Conservation (phyloP, 2,888 invertebrate genomes). For the Plusia festucae region DNA sequence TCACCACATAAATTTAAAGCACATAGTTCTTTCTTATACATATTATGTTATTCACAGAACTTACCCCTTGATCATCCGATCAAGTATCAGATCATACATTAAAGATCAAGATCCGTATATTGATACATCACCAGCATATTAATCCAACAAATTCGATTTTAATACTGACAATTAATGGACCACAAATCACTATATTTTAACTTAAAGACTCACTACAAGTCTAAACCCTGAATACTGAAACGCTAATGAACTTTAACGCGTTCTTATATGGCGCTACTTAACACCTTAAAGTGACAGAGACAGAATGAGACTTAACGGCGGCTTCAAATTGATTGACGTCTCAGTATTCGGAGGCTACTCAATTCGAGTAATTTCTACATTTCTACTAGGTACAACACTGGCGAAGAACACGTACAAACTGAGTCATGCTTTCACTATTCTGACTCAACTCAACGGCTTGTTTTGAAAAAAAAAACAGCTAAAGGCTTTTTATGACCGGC, state of each 20-base stretch:
- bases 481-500: slow-evolving; percentile 53
- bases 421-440: slow-evolving; percentile 66
- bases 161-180: not conserved
- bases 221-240: too few relatives aligned
- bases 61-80: too few relatives aligned
- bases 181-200: not conserved
- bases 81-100: too few relatives aligned
- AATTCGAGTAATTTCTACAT: slow-evolving; percentile 21
- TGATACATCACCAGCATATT: not conserved
- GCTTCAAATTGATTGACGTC: too few relatives aligned
- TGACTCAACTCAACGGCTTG: slow-evolving; percentile 66
- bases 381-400: slow-evolving; percentile 35
- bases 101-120: not conserved
- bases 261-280: too few relatives aligned
- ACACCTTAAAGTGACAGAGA: too few relatives aligned
- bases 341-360: too few relatives aligned
- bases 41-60: too few relatives aligned
- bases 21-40: too few relatives aligned
- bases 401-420: slow-evolving; percentile 34
- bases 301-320: too few relatives aligned
- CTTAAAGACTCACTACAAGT: slow-evolving; percentile 6
- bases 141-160: not conserved
- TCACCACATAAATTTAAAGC: too few relatives aligned
- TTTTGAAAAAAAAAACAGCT: slow-evolving; percentile 62
- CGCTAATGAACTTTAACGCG: too few relatives aligned